Evolutionary conservation across 2,888 invertebrate species (phyloP).

Genomic region (Ashinkailepas kermadecensis): DNA sequence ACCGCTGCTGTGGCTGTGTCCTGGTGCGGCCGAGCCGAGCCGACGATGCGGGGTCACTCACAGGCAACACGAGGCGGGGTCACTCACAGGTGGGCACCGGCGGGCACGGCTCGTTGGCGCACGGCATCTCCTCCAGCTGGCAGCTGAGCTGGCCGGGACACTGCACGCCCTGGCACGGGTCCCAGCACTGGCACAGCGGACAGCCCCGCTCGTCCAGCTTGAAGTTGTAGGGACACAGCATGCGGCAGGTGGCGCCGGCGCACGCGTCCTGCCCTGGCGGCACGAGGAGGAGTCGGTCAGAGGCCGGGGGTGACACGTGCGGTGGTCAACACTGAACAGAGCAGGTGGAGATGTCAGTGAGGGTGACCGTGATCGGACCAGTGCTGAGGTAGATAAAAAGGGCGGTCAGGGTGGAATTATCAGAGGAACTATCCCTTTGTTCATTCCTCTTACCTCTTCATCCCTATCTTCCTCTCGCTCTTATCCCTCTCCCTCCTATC

Average conservation of each 20-base stretch:
- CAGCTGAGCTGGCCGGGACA: conserved; percentile 70
- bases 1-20: too few species aligned
- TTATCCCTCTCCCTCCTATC: too few species aligned
- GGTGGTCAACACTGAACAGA: too few species aligned
- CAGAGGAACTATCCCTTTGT: not conserved
- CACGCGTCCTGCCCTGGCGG: conserved; percentile 43
- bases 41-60: too few species aligned
- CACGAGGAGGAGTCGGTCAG: not conserved
- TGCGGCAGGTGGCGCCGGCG: conserved; percentile 71
- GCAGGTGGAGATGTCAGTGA: too few species aligned
- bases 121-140: conserved; percentile 68
- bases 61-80: too few species aligned
- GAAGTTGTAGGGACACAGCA: conserved; percentile 79
- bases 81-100: conserved; percentile 69
- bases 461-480: too few species aligned
- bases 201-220: conserved; percentile 61
- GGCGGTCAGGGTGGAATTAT: not conserved
- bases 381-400: too few species aligned
- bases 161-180: conserved; percentile 48
- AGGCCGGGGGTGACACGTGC: too few species aligned
- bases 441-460: too few species aligned
- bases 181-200: conserved; percentile 57
- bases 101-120: conserved; percentile 69
- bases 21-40: too few species aligned
- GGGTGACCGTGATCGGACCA: too few species aligned